Base-by-base conservation (phyloP, 35 echinoderm and acorn worm genomes). In the Strongylocentrotus purpuratus region DNA sequence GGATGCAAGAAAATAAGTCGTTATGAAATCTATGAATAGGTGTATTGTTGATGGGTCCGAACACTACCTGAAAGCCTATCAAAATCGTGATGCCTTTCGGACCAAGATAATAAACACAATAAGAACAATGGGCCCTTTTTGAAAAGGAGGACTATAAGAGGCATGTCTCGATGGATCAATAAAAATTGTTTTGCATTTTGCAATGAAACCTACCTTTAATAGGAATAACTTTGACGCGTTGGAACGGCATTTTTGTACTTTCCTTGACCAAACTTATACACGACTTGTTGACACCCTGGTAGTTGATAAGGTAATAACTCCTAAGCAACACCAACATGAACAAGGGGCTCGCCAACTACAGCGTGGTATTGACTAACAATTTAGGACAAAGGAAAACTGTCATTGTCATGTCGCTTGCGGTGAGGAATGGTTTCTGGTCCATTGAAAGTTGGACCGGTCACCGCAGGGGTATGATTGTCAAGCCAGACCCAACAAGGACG, bases 321-420 rank as follows among this genome's bases (percentile, higher is more conserved):
- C 65, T 78, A 78, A 78, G 65, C 65, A 78, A 78, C 65, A 78
- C 65, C 25, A 78, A 78, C 65, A 78, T 28, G 65, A 78, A 71
- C 25, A 71, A 65, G 61, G 61, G 65, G 28, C 65, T 8, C 25
- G 6, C 28, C 65, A 78, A 22, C 65, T 78, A n/a, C 65, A 4
- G 65, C 7, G 28, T n/a, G 65, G 4, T 78, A 78, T 78, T 28
- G 65, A 78, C 65, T 78, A 78, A 78, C 65, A 78, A 78, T 18
- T n/a, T 78, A 6, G 65, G 65, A 78, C 65, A 78, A 78, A 78
- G 25, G 65, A 8, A 78, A 28, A n/a, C 20, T 28, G 65, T 78
- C 65, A 78, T 78, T 78, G 65, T 78, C 65, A 78, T 78, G 65
- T 78, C 22, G 25, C 7, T 28, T n/a, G 65, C 65, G 65, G 65